Base-by-base conservation (phyloP, 2,797 vertebrate genomes). In the Pseudochaenichthys georgianus region DNA sequence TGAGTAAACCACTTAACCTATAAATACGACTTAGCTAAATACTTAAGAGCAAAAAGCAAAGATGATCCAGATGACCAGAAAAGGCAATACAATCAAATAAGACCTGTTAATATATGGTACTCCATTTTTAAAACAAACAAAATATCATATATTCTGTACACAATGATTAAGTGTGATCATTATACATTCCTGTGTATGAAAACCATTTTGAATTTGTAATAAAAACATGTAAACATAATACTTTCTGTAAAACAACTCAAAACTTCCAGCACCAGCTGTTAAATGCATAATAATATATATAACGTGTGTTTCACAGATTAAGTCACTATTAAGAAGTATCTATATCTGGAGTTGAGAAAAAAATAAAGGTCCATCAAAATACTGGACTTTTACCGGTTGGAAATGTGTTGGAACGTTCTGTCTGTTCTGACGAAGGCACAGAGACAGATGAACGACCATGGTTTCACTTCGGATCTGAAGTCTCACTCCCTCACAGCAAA, bases 111-210 rank as follows among this genome's bases (percentile, higher is more conserved):
- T 86, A 80, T 86, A 83, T 71, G 72, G 64, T 83, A 84, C 55
- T 73, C 59, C 52, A 83, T 82, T 82, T 81, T 75, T 71, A 85
- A 90, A 87, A 82, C 74, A 75, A 83, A 82, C 34, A 77, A 85
- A 82, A 87, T 78, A 90, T 73, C 34, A 86, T 84, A 90, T 79
- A 82, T 79, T 92, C 85, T 94, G 90, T 94, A 95, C 92, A 95
- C 73, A 85, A 87, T 81, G 94, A 94, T 95, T 93, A 94, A 91
- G 89, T 94, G 93, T 93, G 87, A 87, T 88, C 92, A 83, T 83
- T 92, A 94, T 94, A 94, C 92, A 95, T 94, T 95, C 91, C 88
- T 87, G 87, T 91, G 87, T 89, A 93, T 89, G 81, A 87, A 80
- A 91, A 93, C 65, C 78, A 91, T 88, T 83, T 75, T 75, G 65